phyloP scores from a whole-genome alignment of 2,888 invertebrate genomes.

The Mythimna loreyi region DNA sequence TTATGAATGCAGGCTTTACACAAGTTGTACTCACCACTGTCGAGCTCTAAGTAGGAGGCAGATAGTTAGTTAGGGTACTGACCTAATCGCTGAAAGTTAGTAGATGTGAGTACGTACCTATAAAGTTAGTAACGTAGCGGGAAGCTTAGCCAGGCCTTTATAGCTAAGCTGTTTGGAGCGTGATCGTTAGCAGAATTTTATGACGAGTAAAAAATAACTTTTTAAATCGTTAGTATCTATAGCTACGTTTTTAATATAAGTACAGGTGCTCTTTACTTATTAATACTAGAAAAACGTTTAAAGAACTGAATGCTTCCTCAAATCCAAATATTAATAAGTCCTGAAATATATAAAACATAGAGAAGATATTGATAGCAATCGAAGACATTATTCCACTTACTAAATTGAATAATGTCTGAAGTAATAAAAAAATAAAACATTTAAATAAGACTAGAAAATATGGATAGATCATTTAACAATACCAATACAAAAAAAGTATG shows the following conservation, averaged over 20 bases:
- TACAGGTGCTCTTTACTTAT: constrained; percentile 54
- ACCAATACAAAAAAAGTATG: constrained; percentile 56
- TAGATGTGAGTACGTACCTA: constrained; percentile 55
- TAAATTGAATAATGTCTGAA: constrained; percentile 39
- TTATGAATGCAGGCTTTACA: constrained; percentile 42
- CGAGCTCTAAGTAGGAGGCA: constrained; percentile 19
- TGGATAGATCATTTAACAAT: constrained; percentile 3
- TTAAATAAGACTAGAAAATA: constrained; percentile 10
- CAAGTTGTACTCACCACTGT: constrained; percentile 59
- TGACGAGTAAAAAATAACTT: constrained; percentile 46
- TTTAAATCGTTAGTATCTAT: constrained; percentile 50
- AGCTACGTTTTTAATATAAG: constrained; percentile 47
- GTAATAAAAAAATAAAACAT: constrained; percentile 2
- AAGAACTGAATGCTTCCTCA: constrained; percentile 65
- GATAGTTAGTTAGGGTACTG: constrained; percentile 16
- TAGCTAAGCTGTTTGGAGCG: constrained; percentile 75
- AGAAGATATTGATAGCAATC: constrained; percentile 29
- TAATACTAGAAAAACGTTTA: constrained; percentile 22
- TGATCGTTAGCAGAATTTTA: constrained; percentile 69
- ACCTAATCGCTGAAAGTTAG: constrained; percentile 43
- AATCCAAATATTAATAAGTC: constrained; percentile 36
- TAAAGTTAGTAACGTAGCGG: constrained; percentile 61
- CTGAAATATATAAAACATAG: constrained; percentile 44
- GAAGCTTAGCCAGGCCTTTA: constrained; percentile 75
- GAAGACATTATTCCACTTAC: constrained; percentile 39